Evolutionary conservation across 2,888 invertebrate species (phyloP).

Genomic region (Folsomia manolachei): DNA sequence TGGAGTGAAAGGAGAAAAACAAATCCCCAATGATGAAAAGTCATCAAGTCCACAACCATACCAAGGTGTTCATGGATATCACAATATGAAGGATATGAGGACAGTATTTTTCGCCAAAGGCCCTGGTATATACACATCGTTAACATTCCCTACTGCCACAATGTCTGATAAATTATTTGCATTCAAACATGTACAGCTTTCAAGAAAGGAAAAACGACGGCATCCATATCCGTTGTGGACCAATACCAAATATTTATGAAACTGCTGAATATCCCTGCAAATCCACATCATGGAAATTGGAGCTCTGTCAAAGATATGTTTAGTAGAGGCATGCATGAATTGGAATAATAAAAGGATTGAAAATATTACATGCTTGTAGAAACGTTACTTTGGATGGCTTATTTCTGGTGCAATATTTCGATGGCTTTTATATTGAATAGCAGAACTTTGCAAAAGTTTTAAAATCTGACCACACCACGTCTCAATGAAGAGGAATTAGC

Average conservation of each 20-base stretch:
- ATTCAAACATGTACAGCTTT: conserved; percentile 52
- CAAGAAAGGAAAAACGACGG: conserved; percentile 51
- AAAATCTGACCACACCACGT: no score
- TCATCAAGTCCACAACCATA: conserved; percentile 30
- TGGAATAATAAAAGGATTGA: no score
- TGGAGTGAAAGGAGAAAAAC: conserved; percentile 41
- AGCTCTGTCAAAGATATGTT: conserved; percentile 37
- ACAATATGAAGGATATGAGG: conserved; percentile 51
- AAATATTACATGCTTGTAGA: not conserved
- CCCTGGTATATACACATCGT: conserved; percentile 47
- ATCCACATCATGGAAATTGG: conserved; percentile 54
- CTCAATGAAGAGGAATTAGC: no score
- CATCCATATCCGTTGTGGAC: conserved; percentile 56
- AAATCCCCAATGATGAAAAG: conserved; percentile 33
- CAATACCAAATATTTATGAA: conserved; percentile 57
- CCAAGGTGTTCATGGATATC: conserved; percentile 50
- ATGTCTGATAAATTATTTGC: not conserved
- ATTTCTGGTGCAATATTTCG: no score
- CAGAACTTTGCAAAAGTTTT: no score
- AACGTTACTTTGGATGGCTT: not conserved
- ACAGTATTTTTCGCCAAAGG: conserved; percentile 52
- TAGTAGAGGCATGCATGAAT: not conserved
- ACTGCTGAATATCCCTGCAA: conserved; percentile 54
- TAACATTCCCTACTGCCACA: not conserved
- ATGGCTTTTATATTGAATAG: no score